A percentile compares a stretch with the other conserved stretches of the same genome.
Evolutionary conservation across 2,888 invertebrate species (phyloP).

Genomic region (Agrilus mali): DNA sequence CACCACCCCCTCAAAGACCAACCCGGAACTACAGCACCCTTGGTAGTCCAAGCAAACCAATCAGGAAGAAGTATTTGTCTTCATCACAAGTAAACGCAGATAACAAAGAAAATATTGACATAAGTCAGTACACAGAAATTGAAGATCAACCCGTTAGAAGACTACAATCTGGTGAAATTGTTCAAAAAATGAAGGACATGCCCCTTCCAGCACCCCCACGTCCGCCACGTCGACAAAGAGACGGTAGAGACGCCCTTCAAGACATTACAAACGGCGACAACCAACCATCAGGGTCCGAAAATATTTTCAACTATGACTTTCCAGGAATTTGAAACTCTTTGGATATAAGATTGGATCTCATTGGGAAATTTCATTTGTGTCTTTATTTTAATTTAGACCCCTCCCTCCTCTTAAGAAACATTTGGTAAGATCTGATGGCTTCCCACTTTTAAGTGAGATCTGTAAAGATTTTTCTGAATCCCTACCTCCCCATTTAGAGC

Average conservation of each 20-base stretch:
- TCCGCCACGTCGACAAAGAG: constrained; percentile 49
- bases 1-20: constrained; percentile 44
- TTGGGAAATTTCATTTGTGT: no score
- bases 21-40: constrained; percentile 47
- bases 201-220: constrained; percentile 79
- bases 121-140: constrained; percentile 49
- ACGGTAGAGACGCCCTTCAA: constrained; percentile 14
- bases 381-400: no score
- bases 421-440: no score
- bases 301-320: no score
- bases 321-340: no score
- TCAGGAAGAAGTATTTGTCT: constrained; percentile 34
- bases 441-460: no score
- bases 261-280: constrained; percentile 27
- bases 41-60: constrained; percentile 48
- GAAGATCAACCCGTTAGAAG: constrained; percentile 46
- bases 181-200: constrained; percentile 73
- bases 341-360: no score
- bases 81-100: constrained; percentile 24
- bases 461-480: no score
- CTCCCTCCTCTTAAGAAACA: no score
- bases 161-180: constrained; percentile 60
- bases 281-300: constrained; percentile 11
- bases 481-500: no score
- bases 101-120: constrained; percentile 31